Evolutionary conservation across 2,113 vertebrate genomes (phyloP).

Genomic region (Saguinus midas): DNA sequence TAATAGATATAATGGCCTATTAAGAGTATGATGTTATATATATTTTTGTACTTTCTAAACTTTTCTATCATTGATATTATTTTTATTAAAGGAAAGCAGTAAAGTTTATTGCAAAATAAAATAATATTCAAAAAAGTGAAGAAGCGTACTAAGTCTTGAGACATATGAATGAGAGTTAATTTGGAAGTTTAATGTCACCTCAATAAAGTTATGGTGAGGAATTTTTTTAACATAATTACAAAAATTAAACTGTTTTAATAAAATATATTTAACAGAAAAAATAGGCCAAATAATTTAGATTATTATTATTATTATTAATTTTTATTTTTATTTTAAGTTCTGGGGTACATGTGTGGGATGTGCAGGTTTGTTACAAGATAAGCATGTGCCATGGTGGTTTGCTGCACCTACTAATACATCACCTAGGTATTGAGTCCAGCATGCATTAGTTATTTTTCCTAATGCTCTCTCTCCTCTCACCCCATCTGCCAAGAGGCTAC

Average conservation of each 20-base stretch:
- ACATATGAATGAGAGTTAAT: background rate
- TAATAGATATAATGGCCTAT: background rate
- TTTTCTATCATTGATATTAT: background rate
- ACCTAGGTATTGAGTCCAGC: too few relatives aligned
- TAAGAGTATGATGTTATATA: background rate
- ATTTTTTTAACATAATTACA: background rate
- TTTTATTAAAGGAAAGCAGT: slow-evolving; percentile 34
- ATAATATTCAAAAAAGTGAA: background rate
- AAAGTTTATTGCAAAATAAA: background rate
- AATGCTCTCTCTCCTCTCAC: too few relatives aligned
- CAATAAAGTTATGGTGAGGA: background rate
- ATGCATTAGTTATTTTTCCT: too few relatives aligned
- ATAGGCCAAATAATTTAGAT: background rate
- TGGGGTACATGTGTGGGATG: too few relatives aligned
- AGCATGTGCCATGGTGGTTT: too few relatives aligned
- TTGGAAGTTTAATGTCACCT: background rate
- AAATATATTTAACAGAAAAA: background rate
- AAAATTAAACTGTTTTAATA: background rate
- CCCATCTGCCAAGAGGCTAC: too few relatives aligned
- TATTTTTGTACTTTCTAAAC: background rate
- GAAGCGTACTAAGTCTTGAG: background rate
- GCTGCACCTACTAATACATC: too few relatives aligned
- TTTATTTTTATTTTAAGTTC: too few relatives aligned
- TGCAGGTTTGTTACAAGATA: too few relatives aligned
- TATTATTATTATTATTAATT: background rate